Evolutionary conservation across 2,113 vertebrate species (phyloP), one percentile per base, ranked within the genome.

Genomic region (Cyphomyrus discorhynchus): DNA sequence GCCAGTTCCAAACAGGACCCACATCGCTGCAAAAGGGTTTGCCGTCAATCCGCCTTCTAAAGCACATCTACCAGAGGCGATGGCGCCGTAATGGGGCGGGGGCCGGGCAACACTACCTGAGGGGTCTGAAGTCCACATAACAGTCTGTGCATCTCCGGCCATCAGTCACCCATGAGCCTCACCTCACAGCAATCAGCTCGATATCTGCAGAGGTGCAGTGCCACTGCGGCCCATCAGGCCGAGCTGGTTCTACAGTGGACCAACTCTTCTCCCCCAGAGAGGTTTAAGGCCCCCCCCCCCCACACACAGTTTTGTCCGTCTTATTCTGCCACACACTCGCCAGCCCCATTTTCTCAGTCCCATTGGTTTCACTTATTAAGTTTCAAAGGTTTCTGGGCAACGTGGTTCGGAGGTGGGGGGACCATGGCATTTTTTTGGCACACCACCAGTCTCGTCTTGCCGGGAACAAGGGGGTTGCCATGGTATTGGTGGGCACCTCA

Each of bases 391-490:
- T 95, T 95, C 95, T 95, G 95, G 95, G 95, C 95, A 96, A 95
- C 95, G 90, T 93, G 93, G 92, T 90, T 92, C 90, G 92, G 92
- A 95, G 47, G 47, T 24, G 45, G 47, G 45, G 95, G 95, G 94
- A 95, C 95, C 95, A 96, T 96, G 95, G 95, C 94, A 95, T 96
- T 95, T 96, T 92, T 95, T 96, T 96, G 95, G 96, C 96, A 96
- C 94, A 92, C 87, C 86, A 90, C 91, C 91, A 93, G 84, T 93
- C 84, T 92, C 93, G 92, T 95, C 95, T 95, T 87, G 90, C 94
- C 94, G 93, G 95, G 95, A 94, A 96, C 95, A 95, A 95, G 93
- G 94, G 86, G 94, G 95, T 96, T 96, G 94, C 94, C 95, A 96
- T 96, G 96, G 93, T 95, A 95, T 93, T 94, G 24, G 91, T 91